phyloP scores from a whole-genome alignment of 2,113 vertebrate species.

The Melozone crissalis region DNA sequence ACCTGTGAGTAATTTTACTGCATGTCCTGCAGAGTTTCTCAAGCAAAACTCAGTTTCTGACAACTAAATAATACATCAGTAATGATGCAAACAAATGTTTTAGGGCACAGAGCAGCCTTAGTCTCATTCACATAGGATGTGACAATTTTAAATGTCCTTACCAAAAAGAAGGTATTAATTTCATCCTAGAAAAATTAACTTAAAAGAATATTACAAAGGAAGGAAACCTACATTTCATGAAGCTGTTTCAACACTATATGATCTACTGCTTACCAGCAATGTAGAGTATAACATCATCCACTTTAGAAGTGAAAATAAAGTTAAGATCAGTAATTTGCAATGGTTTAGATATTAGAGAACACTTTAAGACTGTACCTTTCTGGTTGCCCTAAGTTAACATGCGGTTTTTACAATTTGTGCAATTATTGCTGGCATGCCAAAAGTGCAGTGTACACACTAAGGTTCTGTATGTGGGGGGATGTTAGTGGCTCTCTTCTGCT shows the following conservation, averaged over 20 bases:
- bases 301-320: background rate
- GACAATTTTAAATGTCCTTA: background rate
- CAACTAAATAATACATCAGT: background rate
- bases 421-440: constrained; percentile 19
- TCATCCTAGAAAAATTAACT: background rate
- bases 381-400: background rate
- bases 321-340: background rate
- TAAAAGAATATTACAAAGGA: background rate
- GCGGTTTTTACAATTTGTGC: constrained; percentile 6
- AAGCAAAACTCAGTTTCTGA: background rate
- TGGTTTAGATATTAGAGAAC: background rate
- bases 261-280: background rate
- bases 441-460: constrained; percentile 32
- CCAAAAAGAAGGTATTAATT: background rate
- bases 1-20: background rate
- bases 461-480: background rate
- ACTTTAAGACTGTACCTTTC: background rate
- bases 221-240: background rate
- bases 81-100: background rate
- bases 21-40: background rate
- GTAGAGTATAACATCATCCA: background rate
- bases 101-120: background rate
- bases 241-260: background rate
- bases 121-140: background rate
- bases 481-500: constrained; percentile 18